Conservation (phyloP, 2,888 invertebrate species). For the Allophyes oxyacanthae region DNA sequence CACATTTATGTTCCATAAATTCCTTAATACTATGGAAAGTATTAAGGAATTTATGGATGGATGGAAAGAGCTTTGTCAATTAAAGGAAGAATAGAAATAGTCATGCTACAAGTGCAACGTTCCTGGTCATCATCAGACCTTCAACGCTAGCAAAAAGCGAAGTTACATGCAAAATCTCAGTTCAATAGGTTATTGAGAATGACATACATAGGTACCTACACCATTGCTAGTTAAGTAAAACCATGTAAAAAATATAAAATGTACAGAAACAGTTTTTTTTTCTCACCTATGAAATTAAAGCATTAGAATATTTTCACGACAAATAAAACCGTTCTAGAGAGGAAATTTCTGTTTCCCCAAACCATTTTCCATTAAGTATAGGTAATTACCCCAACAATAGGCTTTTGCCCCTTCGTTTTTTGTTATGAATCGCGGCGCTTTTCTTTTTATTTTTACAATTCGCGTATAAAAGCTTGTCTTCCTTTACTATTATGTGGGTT, state of each 20-base stretch:
- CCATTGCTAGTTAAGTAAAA: too few species aligned
- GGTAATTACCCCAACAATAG: conserved; percentile 64
- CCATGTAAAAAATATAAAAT: conserved; percentile 35
- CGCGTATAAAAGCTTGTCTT: conserved; percentile 6
- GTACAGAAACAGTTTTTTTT: conserved; percentile 32
- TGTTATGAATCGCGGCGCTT: conserved; percentile 26
- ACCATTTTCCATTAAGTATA: conserved; percentile 57
- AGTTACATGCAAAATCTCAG: too few species aligned
- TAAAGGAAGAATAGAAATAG: too few species aligned
- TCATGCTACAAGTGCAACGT: too few species aligned
- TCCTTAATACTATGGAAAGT: too few species aligned
- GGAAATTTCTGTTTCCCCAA: conserved; percentile 55
- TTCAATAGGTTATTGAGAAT: too few species aligned
- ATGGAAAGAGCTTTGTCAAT: too few species aligned
- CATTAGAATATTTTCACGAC: conserved; percentile 40
- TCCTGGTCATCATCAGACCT: too few species aligned
- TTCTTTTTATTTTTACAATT: conserved; percentile 21
- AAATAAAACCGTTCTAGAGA: conserved; percentile 42
- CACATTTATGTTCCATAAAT: too few species aligned
- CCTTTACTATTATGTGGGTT: background rate
- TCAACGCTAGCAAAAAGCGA: too few species aligned
- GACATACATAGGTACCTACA: background rate
- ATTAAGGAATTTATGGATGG: too few species aligned
- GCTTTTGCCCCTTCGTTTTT: conserved; percentile 33
- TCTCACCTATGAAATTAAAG: conserved; percentile 24